Evolutionary conservation across 2,113 vertebrate species (phyloP).

Genomic region (Brevimyrus niger): DNA sequence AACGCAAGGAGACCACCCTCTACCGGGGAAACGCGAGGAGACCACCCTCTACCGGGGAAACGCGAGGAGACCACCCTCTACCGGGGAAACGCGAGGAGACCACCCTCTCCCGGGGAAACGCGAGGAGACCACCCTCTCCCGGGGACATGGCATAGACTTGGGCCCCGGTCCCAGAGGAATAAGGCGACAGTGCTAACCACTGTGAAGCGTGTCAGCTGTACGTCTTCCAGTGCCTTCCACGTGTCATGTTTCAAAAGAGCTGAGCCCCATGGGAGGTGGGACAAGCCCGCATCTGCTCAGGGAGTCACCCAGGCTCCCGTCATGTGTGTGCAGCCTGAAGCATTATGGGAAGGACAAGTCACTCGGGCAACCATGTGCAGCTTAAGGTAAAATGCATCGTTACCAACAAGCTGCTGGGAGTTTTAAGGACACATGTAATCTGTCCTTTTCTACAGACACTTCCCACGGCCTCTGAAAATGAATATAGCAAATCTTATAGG

Average conservation of each 20-base stretch:
- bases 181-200: too few relatives aligned
- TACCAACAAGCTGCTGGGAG: neutral
- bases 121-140: too few relatives aligned
- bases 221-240: neutral
- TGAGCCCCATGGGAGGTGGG: neutral
- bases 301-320: neutral
- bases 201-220: too few relatives aligned
- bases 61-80: too few relatives aligned
- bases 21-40: too few relatives aligned
- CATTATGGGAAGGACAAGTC: neutral
- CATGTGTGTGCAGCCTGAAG: neutral
- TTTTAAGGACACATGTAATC: neutral
- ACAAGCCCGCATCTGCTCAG: neutral
- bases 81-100: too few relatives aligned
- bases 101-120: too few relatives aligned
- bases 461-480: neutral
- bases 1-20: too few relatives aligned
- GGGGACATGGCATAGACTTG: too few relatives aligned
- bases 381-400: neutral
- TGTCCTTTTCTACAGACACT: neutral
- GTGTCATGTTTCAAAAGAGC: neutral
- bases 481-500: neutral
- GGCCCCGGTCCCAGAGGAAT: too few relatives aligned
- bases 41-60: too few relatives aligned
- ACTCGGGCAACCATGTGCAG: neutral